Evolutionary conservation across 2,888 invertebrate species (phyloP).

Genomic region (Himalopsyche japonica): DNA sequence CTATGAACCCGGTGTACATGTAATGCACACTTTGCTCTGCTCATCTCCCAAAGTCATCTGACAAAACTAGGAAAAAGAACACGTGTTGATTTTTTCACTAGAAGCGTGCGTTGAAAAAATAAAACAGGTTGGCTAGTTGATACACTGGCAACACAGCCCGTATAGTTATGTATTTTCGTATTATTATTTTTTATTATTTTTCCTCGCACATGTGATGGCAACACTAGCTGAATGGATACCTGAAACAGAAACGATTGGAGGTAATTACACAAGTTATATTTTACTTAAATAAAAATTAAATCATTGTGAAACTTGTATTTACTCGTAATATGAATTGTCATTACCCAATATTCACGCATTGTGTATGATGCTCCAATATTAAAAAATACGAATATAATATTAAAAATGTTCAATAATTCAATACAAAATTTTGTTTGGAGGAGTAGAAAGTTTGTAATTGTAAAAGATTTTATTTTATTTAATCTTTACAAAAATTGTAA

Average conservation of each 20-base stretch:
- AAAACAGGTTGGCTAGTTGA: conserved; percentile 26
- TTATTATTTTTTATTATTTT: conserved; percentile 3
- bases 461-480: no score
- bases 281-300: no score
- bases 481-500: no score
- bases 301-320: no score
- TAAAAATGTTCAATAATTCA: no score
- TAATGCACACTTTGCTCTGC: neutral
- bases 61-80: conserved; percentile 33
- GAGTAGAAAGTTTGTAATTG: no score
- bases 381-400: no score
- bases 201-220: conserved; percentile 7
- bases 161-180: conserved; percentile 13
- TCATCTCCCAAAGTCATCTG: conserved; percentile 9
- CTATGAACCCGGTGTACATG: neutral
- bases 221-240: neutral
- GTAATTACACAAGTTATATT: no score
- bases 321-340: no score
- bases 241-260: neutral
- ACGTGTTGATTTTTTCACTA: conserved; percentile 33
- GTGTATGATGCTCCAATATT: no score
- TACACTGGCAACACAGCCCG: conserved; percentile 1
- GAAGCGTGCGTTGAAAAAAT: conserved; percentile 32
- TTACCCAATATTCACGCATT: no score
- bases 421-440: no score